Base-by-base conservation (phyloP, 1,140 invertebrate genomes). In the Galleria mellonella region DNA sequence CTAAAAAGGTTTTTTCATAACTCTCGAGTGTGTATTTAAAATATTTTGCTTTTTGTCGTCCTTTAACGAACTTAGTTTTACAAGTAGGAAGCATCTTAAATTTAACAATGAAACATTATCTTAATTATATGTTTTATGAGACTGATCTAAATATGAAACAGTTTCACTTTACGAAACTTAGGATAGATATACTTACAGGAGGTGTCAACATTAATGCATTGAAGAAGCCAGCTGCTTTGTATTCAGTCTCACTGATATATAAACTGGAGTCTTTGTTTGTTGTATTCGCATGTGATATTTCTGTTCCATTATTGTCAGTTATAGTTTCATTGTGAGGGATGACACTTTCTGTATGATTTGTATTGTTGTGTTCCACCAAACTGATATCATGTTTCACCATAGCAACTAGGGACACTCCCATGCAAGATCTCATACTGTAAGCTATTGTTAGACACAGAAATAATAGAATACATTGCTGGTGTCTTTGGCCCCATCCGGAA, bases 321-420 rank as follows among this genome's bases (percentile, higher is more conserved):
- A 12, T 35, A 33, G 32, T 12, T 27, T 6, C 31, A 23, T 35
- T 14, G 10, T 9, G n/a, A 27, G 6, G 27, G 1, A 43, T 11
- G 33, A 10, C n/a, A 17, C 0, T 2, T 27, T 27, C 9, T 23
- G 13, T 9, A 17, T 38, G 8, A 17, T 15, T 9, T 3, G 30
- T 23, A 23, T n/a, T 11, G 9, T 32, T 32, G 30, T n/a, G 9
- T 4, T 32, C 8, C 3, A 9, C 3, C 9, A 32, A 32, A 3
- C 3, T 11, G 9, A 4, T 32, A 11, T 7, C 17, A 38, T 38
- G 8, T 43, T 27, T 45, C 77, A 88, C 90, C 92, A 94, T 94
- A 0, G 91, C 92, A 0, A 93, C 92, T 14, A 94, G 86, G 0
- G 89, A 90, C 0, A 93, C 91, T 0, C 92, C 92, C 63, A 93